A percentile compares a stretch with the other conserved stretches of the same genome.
phyloP scores from a whole-genome alignment of 2,113 vertebrate species.

The mouse (Mus musculus) region DNA sequence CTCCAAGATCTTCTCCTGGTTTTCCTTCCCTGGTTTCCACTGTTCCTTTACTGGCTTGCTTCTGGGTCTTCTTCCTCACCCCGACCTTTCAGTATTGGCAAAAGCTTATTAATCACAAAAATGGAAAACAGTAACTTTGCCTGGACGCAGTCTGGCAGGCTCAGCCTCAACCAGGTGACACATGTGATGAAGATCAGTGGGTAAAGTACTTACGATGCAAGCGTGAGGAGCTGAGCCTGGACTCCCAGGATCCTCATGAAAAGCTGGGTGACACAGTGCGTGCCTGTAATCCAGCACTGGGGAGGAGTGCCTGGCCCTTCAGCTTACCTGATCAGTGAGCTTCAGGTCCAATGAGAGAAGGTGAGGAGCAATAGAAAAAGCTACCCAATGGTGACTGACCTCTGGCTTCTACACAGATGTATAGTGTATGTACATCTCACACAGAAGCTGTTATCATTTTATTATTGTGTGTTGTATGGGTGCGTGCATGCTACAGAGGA shows the following conservation, averaged over 20 bases:
- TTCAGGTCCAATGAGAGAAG: background rate
- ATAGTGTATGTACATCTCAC: background rate
- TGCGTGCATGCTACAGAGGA: background rate
- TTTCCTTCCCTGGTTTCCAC: background rate
- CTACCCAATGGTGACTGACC: background rate
- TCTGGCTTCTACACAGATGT: background rate
- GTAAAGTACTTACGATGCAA: background rate
- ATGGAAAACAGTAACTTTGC: background rate
- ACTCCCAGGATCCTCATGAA: background rate
- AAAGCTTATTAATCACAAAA: background rate
- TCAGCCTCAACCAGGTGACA: background rate
- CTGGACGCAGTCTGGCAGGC: background rate
- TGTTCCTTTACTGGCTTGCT: background rate
- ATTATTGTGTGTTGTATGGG: background rate
- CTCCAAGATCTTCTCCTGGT: background rate
- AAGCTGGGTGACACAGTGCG: no score
- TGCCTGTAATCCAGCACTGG: background rate
- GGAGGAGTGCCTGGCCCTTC: background rate
- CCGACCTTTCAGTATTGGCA: background rate
- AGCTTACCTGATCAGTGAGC: background rate
- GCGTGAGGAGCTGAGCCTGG: background rate
- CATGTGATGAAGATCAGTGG: background rate
- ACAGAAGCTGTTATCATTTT: background rate
- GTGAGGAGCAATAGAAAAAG: background rate
- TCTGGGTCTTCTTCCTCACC: conserved; percentile 30